Evolutionary conservation across 2,888 invertebrate species (phyloP), one percentile per base, ranked within the genome.

Genomic region (Pristionchus mayeri): DNA sequence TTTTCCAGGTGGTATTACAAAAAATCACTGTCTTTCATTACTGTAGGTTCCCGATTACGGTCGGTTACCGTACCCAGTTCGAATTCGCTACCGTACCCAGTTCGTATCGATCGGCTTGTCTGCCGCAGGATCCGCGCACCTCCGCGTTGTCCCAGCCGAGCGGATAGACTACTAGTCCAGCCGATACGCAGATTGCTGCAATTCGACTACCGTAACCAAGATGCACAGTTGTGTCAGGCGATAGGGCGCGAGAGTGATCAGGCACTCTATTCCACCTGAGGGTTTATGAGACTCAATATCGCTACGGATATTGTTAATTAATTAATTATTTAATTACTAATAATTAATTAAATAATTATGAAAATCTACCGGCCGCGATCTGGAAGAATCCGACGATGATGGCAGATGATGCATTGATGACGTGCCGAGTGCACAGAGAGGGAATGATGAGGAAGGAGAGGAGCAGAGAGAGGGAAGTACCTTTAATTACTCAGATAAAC

Each of bases 81-180:
- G n/a, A n/a, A n/a, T n/a, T n/a, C n/a, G n/a, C n/a, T 2, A 81
- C 80, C 84, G 40, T 84, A 88, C 90, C 95, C 90, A 95, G 93
- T 92, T 94, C 94, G 93, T 95, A 95, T 88, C 94, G 94, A 87
- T 94, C 94, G 79, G 95, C 94, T 84, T 93, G 92, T 88, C 94
- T 94, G 81, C 95, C 95, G 90, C 95, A 95, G 87, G 95, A 95
- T 91, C 95, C 95, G 88, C 94, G 93, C 67, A 95, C 95, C 93
- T 95, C 95, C 86, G 94, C 93, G 92, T 95, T 95, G 91, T 95
- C 95, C 95, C 95, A 95, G 88, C 95, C 95, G 85, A 95, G 93
- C 34, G 95, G 95, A 92, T 95, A 95, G 88, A 95, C 93, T 78
- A 94, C 94, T 84, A 94, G 94, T 40, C 95, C 95, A 54, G 94